Base-by-base conservation (phyloP, 2,113 vertebrate species). In the Lophotis ruficrista region DNA sequence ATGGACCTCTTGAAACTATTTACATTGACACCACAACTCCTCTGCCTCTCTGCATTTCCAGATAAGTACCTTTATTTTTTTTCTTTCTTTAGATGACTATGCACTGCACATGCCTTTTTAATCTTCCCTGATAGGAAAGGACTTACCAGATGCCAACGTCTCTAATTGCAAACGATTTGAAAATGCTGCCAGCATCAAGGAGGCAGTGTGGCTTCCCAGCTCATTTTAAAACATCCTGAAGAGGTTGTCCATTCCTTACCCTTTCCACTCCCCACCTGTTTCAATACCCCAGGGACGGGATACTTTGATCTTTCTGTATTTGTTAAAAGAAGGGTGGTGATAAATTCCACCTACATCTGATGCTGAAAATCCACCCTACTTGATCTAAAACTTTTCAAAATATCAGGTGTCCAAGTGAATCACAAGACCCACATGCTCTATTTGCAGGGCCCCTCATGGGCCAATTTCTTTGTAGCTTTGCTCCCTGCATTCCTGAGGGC, bases 221-320 rank as follows among this genome's bases (percentile, higher is more conserved):
- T 92, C 64, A 82, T 84, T 89, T 54, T 68, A 80, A 89, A 90
- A 87, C 38, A 78, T 87, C 45, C 53, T 50, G 76, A 90, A 80
- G 38, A 83, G 66, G 62, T 25, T 73, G 61, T 77, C 82, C 72
- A 45, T 79, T 94, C 30, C 45, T 86, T 51, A 53, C 27, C 50
- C 66, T 89, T 83, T 83, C 43, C 20, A 89, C 14, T 23, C 81
- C 73, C 70, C 90, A 72, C 61, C 73, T 87, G 37, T 90, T 96
- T 93, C 86, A 71, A 3, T 83, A 75, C 48, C 61, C n/a, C 57
- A 80, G 53, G 73, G 87, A 33, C 81, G 53, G 66, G 30, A 62
- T 86, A 54, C 78, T 96, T 95, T 91, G 51, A 80, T 95, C 76
- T 94, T 96, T 64, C 54, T 75, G 30, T 65, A 27, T 95, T 84